phyloP scores from a whole-genome alignment of 37 sponge, comb jelly and placozoan genomes.

The Amphimedon queenslandica region DNA sequence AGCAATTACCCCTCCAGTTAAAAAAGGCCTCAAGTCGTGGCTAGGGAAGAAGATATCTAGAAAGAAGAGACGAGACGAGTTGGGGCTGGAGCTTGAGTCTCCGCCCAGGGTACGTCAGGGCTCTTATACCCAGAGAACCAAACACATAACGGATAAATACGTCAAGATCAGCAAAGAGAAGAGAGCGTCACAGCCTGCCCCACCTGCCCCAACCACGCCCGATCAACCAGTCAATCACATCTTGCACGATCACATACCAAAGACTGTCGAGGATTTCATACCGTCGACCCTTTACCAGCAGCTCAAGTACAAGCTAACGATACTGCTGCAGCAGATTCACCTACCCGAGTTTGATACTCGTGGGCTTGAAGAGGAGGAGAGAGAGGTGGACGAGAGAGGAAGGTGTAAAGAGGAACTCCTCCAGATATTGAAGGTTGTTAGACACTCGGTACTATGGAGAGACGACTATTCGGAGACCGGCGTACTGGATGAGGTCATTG shows the following conservation, averaged over 20 bases:
- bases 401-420: not conserved
- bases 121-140: constrained; percentile 15
- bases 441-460: not conserved
- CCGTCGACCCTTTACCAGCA: constrained; percentile 19
- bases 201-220: not conserved
- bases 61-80: not conserved
- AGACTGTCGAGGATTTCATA: constrained; percentile 2
- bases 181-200: not conserved
- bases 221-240: not conserved
- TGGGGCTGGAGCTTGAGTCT: too few species aligned
- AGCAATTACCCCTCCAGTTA: not conserved
- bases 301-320: constrained; percentile 48
- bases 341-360: too few species aligned
- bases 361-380: too few species aligned
- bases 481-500: not conserved
- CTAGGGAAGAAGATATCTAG: not conserved
- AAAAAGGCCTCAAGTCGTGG: not conserved
- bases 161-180: not conserved
- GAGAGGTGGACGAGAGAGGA: not conserved
- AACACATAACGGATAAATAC: constrained; percentile 24
- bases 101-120: not conserved
- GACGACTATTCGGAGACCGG: not conserved
- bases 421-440: not conserved
- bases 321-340: constrained; percentile 40
- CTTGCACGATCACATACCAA: not conserved